These are phyloP conservation scores for Paedocypris micromegethes DNA, from an alignment of 2,797 vertebrate genomes.

Conservation along the genomic window DNA sequence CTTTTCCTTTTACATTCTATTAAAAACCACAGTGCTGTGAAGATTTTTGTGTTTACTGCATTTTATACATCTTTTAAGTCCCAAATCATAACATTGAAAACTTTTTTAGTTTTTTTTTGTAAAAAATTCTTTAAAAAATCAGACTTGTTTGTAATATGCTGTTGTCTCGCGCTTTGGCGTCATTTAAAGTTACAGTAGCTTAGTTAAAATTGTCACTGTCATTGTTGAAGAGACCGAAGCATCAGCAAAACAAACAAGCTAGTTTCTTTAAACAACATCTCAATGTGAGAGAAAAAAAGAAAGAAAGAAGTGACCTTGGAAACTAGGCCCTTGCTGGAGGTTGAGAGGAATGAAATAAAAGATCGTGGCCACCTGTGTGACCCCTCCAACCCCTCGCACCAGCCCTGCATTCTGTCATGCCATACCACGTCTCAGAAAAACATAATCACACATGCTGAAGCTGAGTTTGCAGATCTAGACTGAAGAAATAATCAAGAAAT, in stretches of 20 bases:
- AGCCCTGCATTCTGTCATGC: background rate
- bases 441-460: background rate
- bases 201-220: no score
- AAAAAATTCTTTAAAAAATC: no score
- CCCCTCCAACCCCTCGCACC: slow-evolving; percentile 34
- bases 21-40: background rate
- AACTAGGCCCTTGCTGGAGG: background rate
- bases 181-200: no score
- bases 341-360: slow-evolving; percentile 42
- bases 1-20: background rate
- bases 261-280: no score
- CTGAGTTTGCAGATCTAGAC: background rate
- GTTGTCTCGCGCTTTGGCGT: no score
- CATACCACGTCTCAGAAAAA: slow-evolving; percentile 1
- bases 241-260: background rate
- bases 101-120: no score
- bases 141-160: no score
- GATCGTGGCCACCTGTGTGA: slow-evolving; percentile 57
- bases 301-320: slow-evolving; percentile 2
- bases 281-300: background rate
- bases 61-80: no score
- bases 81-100: no score
- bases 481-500: background rate
- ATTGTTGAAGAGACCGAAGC: no score
- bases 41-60: background rate